Conservation (phyloP, 2,113 vertebrate genomes). For the Struthio camelus region DNA sequence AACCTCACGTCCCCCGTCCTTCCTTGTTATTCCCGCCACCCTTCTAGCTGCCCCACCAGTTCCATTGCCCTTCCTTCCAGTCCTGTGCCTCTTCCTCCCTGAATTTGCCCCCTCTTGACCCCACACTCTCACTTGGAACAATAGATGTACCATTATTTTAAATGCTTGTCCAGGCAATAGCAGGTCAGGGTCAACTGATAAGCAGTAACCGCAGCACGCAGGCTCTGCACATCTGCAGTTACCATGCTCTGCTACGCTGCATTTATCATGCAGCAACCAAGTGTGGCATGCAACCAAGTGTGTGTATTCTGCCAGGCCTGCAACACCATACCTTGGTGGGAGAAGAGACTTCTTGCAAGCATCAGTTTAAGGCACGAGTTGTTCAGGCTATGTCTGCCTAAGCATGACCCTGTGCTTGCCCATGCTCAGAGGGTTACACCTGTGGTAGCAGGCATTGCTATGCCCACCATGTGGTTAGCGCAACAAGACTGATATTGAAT, state of each 20-base stretch:
- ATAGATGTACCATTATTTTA: background rate
- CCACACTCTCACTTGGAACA: background rate
- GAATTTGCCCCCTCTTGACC: background rate
- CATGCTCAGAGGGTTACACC: background rate
- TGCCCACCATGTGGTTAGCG: background rate
- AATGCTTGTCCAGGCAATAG: background rate
- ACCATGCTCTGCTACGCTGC: background rate
- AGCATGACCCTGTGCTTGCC: background rate
- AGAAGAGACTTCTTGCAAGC: background rate
- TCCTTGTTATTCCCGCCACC: background rate
- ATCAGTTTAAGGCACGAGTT: background rate
- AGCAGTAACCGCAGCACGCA: background rate
- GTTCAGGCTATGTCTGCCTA: accelerated
- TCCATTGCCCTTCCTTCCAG: background rate
- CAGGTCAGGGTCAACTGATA: background rate
- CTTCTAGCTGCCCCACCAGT: background rate
- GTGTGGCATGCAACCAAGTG: background rate
- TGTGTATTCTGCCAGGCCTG: background rate
- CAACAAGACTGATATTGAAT: background rate
- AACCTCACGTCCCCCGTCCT: background rate
- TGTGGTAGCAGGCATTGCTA: background rate
- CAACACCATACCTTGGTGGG: accelerated
- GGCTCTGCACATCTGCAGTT: background rate
- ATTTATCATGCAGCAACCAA: background rate
- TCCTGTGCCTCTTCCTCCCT: background rate